These are phyloP conservation scores for Pleuronectes platessa DNA, from an alignment of 2,113 vertebrate species.

Conservation along the genomic window DNA sequence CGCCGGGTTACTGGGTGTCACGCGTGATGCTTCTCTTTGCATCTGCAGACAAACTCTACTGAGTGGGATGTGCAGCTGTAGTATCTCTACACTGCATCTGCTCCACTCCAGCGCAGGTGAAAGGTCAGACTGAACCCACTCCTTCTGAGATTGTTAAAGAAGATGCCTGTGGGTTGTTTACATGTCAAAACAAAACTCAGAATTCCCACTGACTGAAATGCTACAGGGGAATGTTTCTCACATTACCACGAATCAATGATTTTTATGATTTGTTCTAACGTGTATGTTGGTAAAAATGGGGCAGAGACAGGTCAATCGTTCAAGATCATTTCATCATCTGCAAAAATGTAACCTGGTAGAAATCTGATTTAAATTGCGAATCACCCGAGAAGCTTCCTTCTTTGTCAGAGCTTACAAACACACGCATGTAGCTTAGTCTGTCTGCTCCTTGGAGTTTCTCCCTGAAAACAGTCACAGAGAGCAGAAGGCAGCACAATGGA, in stretches of 20 bases:
- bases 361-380: background rate
- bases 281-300: no score
- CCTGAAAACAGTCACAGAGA: no score
- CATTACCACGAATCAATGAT: conserved; percentile 10
- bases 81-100: background rate
- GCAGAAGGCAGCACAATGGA: no score
- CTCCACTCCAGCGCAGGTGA: conserved; percentile 10
- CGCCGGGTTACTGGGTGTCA: background rate
- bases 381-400: no score
- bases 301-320: background rate
- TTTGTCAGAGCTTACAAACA: no score
- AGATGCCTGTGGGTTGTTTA: background rate
- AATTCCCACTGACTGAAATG: background rate
- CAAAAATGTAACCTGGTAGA: background rate
- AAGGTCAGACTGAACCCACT: conserved; percentile 12
- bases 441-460: no score
- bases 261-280: no score
- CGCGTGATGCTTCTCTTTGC: background rate
- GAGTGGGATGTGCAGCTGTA: background rate
- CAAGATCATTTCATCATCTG: background rate
- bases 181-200: background rate
- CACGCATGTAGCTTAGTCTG: no score
- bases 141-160: conserved; percentile 12
- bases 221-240: background rate
- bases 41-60: background rate